Conservation (phyloP, 2,113 vertebrate species). For the Xyrauchen texanus region DNA sequence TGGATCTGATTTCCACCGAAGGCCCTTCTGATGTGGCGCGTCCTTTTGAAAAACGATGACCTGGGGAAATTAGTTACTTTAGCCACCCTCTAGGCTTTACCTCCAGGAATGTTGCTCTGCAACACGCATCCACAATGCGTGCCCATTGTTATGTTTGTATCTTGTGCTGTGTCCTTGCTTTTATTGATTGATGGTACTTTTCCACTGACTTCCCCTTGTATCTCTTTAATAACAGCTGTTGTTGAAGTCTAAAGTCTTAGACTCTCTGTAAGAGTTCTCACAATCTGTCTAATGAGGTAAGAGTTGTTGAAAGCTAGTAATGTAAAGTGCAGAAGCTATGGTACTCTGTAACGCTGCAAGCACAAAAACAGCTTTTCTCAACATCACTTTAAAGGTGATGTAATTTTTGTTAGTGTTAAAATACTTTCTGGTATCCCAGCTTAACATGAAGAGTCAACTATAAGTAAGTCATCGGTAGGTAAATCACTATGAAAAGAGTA, state of each 20-base stretch:
- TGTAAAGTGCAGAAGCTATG: not conserved
- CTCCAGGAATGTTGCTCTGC: slow-evolving; percentile 50
- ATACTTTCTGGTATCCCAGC: no score
- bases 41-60: slow-evolving; percentile 53
- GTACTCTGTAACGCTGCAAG: no score
- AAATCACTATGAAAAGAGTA: no score
- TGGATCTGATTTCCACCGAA: slow-evolving; percentile 56
- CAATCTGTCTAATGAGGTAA: not conserved
- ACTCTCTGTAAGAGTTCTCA: not conserved
- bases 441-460: no score
- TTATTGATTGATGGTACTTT: slow-evolving; percentile 28
- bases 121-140: slow-evolving; percentile 41
- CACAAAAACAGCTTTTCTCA: no score
- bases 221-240: not conserved
- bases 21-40: slow-evolving; percentile 49
- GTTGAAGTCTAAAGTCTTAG: no score
- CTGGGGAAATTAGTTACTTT: slow-evolving; percentile 44
- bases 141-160: slow-evolving; percentile 34
- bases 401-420: no score
- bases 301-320: not conserved
- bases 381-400: no score
- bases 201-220: slow-evolving; percentile 17
- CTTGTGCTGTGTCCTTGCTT: slow-evolving; percentile 39
- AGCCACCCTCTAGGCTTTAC: slow-evolving; percentile 45
- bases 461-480: no score